Base-by-base conservation (phyloP, 2,888 invertebrate genomes). In the Chloroclystis v-ata region DNA sequence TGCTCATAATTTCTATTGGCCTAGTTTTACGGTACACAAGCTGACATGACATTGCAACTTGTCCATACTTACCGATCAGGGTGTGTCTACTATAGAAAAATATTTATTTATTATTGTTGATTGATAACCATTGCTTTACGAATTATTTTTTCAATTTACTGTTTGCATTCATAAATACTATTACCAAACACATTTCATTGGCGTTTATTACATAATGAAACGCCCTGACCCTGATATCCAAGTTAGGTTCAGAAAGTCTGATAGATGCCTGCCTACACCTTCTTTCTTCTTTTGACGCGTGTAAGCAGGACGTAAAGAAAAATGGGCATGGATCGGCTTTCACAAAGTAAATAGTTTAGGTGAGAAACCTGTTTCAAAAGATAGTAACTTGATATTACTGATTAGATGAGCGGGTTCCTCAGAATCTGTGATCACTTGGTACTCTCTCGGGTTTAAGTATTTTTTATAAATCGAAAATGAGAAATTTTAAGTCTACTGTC, bases 341-440 rank as follows among this genome's bases (percentile, higher is more conserved):
- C 77, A 66, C 63, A 54, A 56, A 55, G 60, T 82, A 56, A 55
- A 60, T 82, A 82, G 79, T 72, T 65, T 81, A 84, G 72, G 80
- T 65, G 62, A 4, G 20, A 5, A 57, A 74, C 76, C 77, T 82
- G 83, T 82, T 75, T 77, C 75, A 66, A 63, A 65, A 64, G 61
- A 82, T 82, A 69, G 78, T 81, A 67, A 80, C 76, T 78, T 76
- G 76, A 9, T 75, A 75, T 78, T 77, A 81, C 78, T 81, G 65
- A 70, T 82, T 68, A 49, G 29, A 74, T 69, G 76, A 78, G 69
- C 84, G 84, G 84, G 78, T 61, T 66, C 75, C 75, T 84, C 81
- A 75, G 71, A 84, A 86, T 86, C 86, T 86, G 86, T 87, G 86
- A 87, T 86, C 81, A 85, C 82, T 77, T 85, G 82, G 86, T 87